Conservation (phyloP, 2,888 invertebrate genomes). For the Pilophorus perplexus region DNA sequence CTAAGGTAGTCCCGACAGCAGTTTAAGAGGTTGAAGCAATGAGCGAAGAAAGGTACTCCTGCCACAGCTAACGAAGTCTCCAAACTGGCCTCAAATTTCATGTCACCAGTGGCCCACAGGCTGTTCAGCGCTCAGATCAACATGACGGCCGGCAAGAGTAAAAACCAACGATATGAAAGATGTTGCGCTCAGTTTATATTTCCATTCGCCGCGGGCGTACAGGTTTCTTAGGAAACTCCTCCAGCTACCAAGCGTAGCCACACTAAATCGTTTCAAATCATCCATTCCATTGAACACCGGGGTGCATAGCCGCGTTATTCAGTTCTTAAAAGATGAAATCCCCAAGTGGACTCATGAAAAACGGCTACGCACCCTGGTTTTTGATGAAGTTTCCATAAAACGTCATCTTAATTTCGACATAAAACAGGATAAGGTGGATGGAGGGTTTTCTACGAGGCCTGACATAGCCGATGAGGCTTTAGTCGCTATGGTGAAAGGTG, state of each 20-base stretch:
- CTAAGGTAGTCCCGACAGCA: too few relatives aligned
- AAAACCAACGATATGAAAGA: too few relatives aligned
- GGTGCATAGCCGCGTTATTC: neutral
- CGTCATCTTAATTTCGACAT: neutral
- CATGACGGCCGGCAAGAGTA: too few relatives aligned
- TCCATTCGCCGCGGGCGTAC: too few relatives aligned
- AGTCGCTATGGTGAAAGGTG: conserved; percentile 1
- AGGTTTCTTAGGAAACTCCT: too few relatives aligned
- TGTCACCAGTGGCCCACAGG: too few relatives aligned
- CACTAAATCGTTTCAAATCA: neutral
- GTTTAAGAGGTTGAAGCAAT: too few relatives aligned
- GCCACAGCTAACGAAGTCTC: too few relatives aligned
- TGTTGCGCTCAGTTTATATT: too few relatives aligned
- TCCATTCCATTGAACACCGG: neutral
- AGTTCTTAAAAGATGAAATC: neutral
- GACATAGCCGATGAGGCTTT: neutral
- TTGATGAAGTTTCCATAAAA: conserved; percentile 6
- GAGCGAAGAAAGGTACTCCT: too few relatives aligned
- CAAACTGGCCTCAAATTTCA: too few relatives aligned
- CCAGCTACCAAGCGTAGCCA: neutral
- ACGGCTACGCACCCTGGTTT: neutral
- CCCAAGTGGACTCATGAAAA: neutral
- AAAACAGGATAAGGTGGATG: neutral
- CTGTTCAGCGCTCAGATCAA: too few relatives aligned
- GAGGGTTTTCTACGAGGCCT: neutral